Base-by-base conservation (phyloP, 1,140 invertebrate species). In the Arion vulgaris region DNA sequence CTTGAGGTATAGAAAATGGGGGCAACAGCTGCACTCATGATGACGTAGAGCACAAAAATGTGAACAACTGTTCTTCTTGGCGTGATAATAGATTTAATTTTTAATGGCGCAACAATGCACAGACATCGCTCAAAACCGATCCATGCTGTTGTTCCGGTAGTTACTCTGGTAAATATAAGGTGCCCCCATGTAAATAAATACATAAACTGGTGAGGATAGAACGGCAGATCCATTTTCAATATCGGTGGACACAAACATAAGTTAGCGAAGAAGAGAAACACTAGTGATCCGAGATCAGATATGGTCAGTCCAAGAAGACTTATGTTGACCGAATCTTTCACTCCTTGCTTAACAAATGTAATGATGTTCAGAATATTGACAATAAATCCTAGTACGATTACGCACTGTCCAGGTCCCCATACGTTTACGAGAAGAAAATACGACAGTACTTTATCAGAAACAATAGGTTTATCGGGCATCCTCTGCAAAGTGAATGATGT, bases 231-330 rank as follows among this genome's bases (percentile, higher is more conserved):
- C 11, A 72, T 15, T 23, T 11, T 38, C 4, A 15, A 36, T 23
- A 72, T 15, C 11, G 36, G 28, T 9, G 71, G 71, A 36, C 13
- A 13, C n/a, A 13, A 72, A 26, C 71, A 72, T 13, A 72, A 7
- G 36, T 36, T 36, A 13, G 36, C 17, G 11, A n/a, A 72, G 11
- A 32, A n/a, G 71, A 36, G n/a, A 39, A 72, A 72, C 26, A 39
- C 28, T 13, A 72, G n/a, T 32, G 36, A 34, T 5, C 71, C 71
- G 26, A 72, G 71, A 72, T 72, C 71, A n/a, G n/a, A n/a, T n/a
- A n/a, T n/a, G n/a, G n/a, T n/a, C n/a, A n/a, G n/a, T n/a, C n/a
- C n/a, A n/a, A n/a, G n/a, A n/a, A n/a, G n/a, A n/a, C n/a, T n/a
- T n/a, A n/a, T n/a, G n/a, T n/a, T n/a, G n/a, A n/a, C n/a, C n/a